These are phyloP conservation scores for Nannoperca obscura DNA, from an alignment of 2,797 vertebrate species.

Conservation along the genomic window DNA sequence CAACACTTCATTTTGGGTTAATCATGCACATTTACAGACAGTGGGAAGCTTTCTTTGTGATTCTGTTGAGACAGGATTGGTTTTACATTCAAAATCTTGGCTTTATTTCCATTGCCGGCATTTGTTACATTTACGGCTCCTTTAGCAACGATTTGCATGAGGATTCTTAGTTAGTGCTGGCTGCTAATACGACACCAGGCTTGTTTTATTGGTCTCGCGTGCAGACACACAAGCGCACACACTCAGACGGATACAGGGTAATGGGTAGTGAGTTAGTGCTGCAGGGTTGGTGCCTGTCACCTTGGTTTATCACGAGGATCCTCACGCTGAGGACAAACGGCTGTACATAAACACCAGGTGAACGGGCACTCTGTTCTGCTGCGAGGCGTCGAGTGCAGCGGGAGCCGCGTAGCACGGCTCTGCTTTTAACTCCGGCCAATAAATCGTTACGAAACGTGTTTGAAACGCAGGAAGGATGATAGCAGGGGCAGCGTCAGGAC, in stretches of 20 bases:
- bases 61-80: not conserved
- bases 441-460: conserved; percentile 73
- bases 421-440: conserved; percentile 64
- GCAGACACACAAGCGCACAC: conserved; percentile 32
- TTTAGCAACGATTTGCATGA: conserved; percentile 58
- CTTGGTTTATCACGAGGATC: conserved; percentile 72
- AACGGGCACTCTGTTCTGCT: conserved; percentile 66
- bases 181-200: conserved; percentile 52
- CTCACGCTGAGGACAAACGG: conserved; percentile 67
- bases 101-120: conserved; percentile 32
- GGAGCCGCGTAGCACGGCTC: conserved; percentile 50
- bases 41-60: conserved; percentile 5
- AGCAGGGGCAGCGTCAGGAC: conserved; percentile 35
- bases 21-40: conserved; percentile 5
- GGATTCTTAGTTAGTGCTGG: conserved; percentile 54
- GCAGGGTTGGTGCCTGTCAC: conserved; percentile 66
- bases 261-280: conserved; percentile 70
- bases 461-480: conserved; percentile 48
- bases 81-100: conserved; percentile 10
- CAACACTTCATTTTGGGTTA: conserved; percentile 18
- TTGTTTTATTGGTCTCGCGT: conserved; percentile 53
- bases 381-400: conserved; percentile 42
- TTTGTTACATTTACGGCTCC: conserved; percentile 38
- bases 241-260: conserved; percentile 44
- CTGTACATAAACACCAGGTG: conserved; percentile 68